Evolutionary conservation across 2,113 vertebrate species (phyloP).

Genomic region (Ramphastos sulfuratus): DNA sequence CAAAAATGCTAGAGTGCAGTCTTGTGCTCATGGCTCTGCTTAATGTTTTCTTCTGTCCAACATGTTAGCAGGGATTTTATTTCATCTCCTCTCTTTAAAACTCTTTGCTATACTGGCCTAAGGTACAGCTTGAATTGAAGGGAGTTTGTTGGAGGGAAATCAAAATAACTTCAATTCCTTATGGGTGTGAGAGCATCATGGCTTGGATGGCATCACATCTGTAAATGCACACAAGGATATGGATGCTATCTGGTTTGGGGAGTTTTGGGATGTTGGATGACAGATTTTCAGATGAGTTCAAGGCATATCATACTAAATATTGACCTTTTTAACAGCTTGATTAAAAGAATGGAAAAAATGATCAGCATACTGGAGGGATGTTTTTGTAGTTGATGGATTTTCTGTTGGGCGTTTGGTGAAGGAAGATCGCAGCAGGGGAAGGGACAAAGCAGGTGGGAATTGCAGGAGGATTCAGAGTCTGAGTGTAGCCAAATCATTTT

Average conservation of each 20-base stretch:
- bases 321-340: not conserved
- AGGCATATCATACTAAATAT: not conserved
- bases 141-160: not conserved
- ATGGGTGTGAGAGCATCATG: not conserved
- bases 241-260: not conserved
- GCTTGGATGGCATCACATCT: not conserved
- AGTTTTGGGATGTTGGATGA: not conserved
- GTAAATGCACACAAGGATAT: not conserved
- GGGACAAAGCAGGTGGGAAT: not conserved
- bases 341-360: not conserved
- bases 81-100: not conserved
- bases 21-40: not conserved
- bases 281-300: not conserved
- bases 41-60: not conserved
- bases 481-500: not conserved
- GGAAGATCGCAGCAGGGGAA: not conserved
- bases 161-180: not conserved
- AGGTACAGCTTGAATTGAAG: not conserved
- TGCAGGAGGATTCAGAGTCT: not conserved
- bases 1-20: not conserved
- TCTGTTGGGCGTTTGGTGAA: not conserved
- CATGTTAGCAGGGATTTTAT: not conserved
- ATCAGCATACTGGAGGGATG: not conserved
- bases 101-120: not conserved
- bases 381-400: not conserved